A percentile compares a stretch with the other conserved stretches of the same genome.
Conservation (phyloP, 2,888 invertebrate genomes). For the Sesamia inferens region DNA sequence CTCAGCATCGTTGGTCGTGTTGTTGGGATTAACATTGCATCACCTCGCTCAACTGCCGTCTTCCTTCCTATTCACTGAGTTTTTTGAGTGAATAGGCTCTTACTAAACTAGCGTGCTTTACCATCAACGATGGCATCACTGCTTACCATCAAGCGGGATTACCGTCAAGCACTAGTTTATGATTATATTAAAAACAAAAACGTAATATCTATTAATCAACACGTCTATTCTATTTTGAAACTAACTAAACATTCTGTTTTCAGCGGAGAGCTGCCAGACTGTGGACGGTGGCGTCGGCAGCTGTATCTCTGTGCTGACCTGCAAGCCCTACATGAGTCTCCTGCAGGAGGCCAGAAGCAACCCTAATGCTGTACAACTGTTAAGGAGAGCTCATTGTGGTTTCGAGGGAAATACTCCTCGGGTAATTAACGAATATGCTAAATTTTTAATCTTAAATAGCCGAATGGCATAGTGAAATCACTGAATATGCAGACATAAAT, state of each 20-base stretch:
- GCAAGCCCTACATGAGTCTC: constrained; percentile 85
- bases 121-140: no score
- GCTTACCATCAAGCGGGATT: no score
- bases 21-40: no score
- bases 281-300: constrained; percentile 86
- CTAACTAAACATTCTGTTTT: constrained; percentile 22
- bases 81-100: no score
- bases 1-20: no score
- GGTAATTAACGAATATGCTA: constrained; percentile 82
- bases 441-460: not conserved
- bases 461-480: not conserved
- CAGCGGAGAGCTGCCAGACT: constrained; percentile 85
- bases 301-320: constrained; percentile 89
- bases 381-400: constrained; percentile 93
- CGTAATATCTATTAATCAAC: no score
- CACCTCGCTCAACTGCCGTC: no score
- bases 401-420: constrained; percentile 91
- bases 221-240: not conserved
- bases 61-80: no score
- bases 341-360: constrained; percentile 79
- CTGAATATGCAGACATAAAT: not conserved
- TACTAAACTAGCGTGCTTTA: no score
- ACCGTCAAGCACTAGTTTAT: no score
- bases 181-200: no score
- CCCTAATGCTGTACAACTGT: constrained; percentile 83